A percentile compares a stretch with the other conserved stretches of the same genome.
phyloP scores from a whole-genome alignment of 2,888 invertebrate species.

The Aleiodes leptofemur region DNA sequence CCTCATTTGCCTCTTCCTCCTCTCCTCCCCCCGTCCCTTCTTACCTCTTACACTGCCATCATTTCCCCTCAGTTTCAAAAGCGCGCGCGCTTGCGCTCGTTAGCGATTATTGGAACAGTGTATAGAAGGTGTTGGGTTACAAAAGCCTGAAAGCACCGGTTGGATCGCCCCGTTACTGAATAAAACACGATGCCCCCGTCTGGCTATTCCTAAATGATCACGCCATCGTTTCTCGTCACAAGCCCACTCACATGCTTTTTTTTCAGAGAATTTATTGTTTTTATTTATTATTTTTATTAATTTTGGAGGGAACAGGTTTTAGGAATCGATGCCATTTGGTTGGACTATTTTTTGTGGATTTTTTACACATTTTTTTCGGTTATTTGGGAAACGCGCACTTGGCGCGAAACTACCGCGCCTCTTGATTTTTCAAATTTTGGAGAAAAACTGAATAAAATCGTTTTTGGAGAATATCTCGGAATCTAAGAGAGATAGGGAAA shows the following conservation, averaged over 20 bases:
- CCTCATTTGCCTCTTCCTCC: background rate
- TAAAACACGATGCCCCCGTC: constrained; percentile 1
- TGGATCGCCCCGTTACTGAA: constrained; percentile 1
- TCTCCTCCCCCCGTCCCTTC: too few relatives aligned
- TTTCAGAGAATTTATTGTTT: background rate
- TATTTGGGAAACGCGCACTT: too few relatives aligned
- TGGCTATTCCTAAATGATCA: constrained; percentile 5
- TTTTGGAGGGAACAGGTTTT: background rate
- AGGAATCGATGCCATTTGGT: too few relatives aligned
- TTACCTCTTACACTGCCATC: too few relatives aligned
- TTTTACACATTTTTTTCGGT: too few relatives aligned
- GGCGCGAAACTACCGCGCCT: too few relatives aligned
- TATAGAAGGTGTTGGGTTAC: constrained; percentile 33
- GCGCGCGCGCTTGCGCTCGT: constrained; percentile 15
- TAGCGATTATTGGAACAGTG: constrained; percentile 16
- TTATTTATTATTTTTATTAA: background rate
- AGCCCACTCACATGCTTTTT: background rate
- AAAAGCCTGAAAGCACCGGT: constrained; percentile 12
- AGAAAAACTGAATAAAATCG: too few relatives aligned
- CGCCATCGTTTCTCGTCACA: background rate
- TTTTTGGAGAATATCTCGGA: too few relatives aligned
- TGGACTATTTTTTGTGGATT: too few relatives aligned
- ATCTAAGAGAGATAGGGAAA: too few relatives aligned
- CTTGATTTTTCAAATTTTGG: too few relatives aligned
- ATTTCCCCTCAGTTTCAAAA: background rate